These are phyloP conservation scores for Episyrphus balteatus DNA, from an alignment of 1,140 invertebrate genomes.

Conservation along the genomic window DNA sequence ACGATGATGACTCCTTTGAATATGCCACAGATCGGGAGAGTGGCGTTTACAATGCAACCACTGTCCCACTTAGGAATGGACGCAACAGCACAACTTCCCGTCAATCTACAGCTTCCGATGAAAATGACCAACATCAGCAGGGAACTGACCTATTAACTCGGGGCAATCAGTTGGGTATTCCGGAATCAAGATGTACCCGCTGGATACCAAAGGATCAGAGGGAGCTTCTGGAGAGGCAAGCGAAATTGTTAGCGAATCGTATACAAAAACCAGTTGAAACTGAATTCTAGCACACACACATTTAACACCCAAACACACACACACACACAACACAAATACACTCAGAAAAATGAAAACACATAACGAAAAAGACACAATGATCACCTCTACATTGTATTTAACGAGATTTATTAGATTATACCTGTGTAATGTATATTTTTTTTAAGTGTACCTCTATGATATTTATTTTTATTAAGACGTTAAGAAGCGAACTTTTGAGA, in stretches of 20 bases:
- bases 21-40: conserved; percentile 33
- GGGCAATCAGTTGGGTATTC: conserved; percentile 30
- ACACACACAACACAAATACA: neutral
- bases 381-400: no score
- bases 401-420: no score
- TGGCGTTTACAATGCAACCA: conserved; percentile 31
- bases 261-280: conserved; percentile 8
- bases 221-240: conserved; percentile 29
- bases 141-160: conserved; percentile 22
- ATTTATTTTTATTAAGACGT: no score
- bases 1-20: conserved; percentile 31
- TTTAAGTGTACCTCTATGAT: no score
- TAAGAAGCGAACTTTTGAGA: no score
- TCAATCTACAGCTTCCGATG: conserved; percentile 3
- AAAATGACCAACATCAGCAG: conserved; percentile 1
- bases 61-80: conserved; percentile 23
- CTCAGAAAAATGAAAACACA: no score
- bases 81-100: conserved; percentile 8
- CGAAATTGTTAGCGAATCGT: conserved; percentile 20
- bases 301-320: conserved; percentile 1
- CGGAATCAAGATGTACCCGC: conserved; percentile 28
- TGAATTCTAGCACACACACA: conserved; percentile 1
- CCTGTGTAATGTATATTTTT: no score
- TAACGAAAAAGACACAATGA: no score
- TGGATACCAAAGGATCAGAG: conserved; percentile 34